A percentile compares a stretch with the other conserved stretches of the same genome.
Evolutionary conservation across 2,797 vertebrate genomes (phyloP).

Genomic region (Chiroxiphia lanceolata): DNA sequence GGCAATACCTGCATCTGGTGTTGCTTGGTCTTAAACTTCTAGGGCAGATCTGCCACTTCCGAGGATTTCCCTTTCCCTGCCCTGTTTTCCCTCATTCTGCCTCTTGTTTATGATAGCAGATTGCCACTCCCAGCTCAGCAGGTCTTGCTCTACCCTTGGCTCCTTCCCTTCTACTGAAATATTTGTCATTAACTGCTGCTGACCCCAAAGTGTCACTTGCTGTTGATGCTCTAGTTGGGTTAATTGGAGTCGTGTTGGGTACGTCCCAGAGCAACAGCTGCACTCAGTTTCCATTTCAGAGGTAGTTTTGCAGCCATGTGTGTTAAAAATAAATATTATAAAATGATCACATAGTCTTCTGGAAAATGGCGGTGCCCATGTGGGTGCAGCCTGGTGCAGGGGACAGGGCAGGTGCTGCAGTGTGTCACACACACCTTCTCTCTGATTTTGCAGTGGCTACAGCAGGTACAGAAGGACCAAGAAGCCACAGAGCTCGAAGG

Average conservation of each 20-base stretch:
- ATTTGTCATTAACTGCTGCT: not conserved
- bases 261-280: not conserved
- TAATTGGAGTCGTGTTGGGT: not conserved
- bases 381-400: rapidly evolving
- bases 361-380: rapidly evolving
- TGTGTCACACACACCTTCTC: not conserved
- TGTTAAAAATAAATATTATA: not conserved
- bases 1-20: not conserved
- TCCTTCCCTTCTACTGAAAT: not conserved
- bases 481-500: not conserved
- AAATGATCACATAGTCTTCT: not conserved
- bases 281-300: not conserved
- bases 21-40: not conserved
- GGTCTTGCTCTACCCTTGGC: not conserved
- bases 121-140: not conserved
- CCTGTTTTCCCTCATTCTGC: not conserved
- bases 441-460: constrained; percentile 24
- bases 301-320: not conserved
- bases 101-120: not conserved
- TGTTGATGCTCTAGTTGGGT: not conserved
- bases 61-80: not conserved
- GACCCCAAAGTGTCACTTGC: not conserved
- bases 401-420: rapidly evolving
- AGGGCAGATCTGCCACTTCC: not conserved
- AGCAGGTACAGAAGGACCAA: constrained; percentile 38